Evolutionary conservation across 2,888 invertebrate genomes (phyloP), one percentile per base, ranked within the genome.

Genomic region (Sepiola atlantica): DNA sequence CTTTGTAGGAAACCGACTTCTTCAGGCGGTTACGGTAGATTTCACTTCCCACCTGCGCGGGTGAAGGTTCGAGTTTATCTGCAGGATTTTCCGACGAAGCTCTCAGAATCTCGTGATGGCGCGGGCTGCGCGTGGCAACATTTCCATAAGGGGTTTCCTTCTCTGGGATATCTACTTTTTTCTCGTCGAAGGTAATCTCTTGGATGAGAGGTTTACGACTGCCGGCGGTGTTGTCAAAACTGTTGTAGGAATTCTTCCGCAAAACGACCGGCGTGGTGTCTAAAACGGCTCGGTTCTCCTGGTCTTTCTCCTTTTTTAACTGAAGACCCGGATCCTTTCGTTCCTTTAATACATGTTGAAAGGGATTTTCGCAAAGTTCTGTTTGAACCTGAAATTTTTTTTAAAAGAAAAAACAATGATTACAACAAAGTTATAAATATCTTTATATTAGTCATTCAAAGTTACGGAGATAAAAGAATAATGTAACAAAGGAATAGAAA

Each of bases 181-280:
- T 28, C 28, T 24, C 55, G 21, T 35, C 55, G 55, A 32, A 45
- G 92, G 1, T 54, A 20, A 32, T n/a, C 55, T 92, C 92, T 54
- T 92, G n/a, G 28, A 55, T 28, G 14, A n/a, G n/a, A 45, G 35
- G 35, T 8, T 92, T 92, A 28, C 45, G 92, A 21, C 54, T 54
- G 21, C 45, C 54, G 4, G 35, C 54, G 24, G 12, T 20, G 24
- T 92, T 55, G 3, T n/a, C 55, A 55, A 55, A 45, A 45, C n/a
- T 92, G 92, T 92, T 92, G 92, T 92, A 92, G 28, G 55, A 92
- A 32, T 92, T 92, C 28, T 55, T 92, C 20, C 16, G n/a, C 6
- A 45, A 16, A 92, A 92, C 55, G 20, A 55, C 28, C 8, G 92
- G 45, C 14, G 45, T 45, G n/a, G 28, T 92, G 45, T 55, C 54